Evolutionary conservation across 2,797 vertebrate species (phyloP).

Genomic region (Chaunax sp.): DNA sequence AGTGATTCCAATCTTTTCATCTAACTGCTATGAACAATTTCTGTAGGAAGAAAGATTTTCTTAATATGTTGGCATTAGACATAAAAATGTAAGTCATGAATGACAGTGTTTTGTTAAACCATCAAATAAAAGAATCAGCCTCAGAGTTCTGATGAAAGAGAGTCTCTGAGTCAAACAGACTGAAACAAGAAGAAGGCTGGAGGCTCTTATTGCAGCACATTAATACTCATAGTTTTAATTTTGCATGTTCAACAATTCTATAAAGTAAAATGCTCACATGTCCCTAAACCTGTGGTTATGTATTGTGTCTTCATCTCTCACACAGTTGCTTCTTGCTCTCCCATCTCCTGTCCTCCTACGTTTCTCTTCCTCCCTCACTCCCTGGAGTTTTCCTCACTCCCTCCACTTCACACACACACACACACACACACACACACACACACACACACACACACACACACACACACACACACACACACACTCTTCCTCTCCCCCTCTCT

Average conservation of each 20-base stretch:
- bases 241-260: not conserved
- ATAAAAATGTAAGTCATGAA: too few species aligned
- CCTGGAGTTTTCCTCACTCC: slow-evolving; percentile 43
- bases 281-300: slow-evolving; percentile 6
- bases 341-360: slow-evolving; percentile 48
- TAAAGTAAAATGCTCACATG: not conserved
- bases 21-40: too few species aligned
- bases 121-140: too few species aligned
- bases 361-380: slow-evolving; percentile 43
- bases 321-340: slow-evolving; percentile 21
- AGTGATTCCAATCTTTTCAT: too few species aligned
- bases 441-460: slow-evolving; percentile 24
- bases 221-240: not conserved
- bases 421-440: not conserved
- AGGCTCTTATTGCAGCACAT: not conserved
- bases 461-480: slow-evolving; percentile 3
- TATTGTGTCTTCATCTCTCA: slow-evolving; percentile 4
- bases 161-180: not conserved
- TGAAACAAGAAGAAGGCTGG: not conserved
- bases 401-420: slow-evolving; percentile 23
- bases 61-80: too few species aligned
- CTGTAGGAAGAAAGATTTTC: too few species aligned
- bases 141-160: not conserved
- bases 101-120: too few species aligned
- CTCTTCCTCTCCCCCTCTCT: slow-evolving; percentile 23